Evolutionary conservation across 2,797 vertebrate genomes (phyloP).

Genomic region (Chromobotia macracanthus): DNA sequence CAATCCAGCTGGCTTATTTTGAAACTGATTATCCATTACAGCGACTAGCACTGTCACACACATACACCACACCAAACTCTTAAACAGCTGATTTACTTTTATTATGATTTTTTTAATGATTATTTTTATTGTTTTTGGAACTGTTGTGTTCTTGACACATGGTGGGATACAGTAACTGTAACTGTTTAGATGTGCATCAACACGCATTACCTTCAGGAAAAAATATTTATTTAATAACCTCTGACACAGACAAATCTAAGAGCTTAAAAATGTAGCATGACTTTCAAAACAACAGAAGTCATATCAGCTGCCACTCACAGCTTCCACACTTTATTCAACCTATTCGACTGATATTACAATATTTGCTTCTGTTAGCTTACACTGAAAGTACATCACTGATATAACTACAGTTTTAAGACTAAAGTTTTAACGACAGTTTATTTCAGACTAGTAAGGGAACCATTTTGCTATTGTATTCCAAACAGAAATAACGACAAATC

Average conservation of each 20-base stretch:
- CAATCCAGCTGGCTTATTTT: conserved; percentile 19
- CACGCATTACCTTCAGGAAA: conserved; percentile 24
- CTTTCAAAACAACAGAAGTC: neutral
- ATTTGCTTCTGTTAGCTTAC: neutral
- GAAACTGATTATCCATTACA: conserved; percentile 19
- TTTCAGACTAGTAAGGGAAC: too few relatives aligned
- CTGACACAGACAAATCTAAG: neutral
- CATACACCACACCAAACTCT: conserved; percentile 21
- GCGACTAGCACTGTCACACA: conserved; percentile 21
- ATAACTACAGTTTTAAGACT: too few relatives aligned
- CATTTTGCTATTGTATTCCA: too few relatives aligned
- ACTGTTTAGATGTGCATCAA: conserved; percentile 39
- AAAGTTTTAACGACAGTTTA: too few relatives aligned
- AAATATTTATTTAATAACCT: neutral
- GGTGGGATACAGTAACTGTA: conserved; percentile 32
- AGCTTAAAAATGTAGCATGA: neutral
- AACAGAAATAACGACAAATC: too few relatives aligned
- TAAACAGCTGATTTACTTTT: conserved; percentile 39
- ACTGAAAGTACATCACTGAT: neutral
- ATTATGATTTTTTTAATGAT: too few relatives aligned
- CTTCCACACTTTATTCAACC: neutral
- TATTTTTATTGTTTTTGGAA: conserved; percentile 50
- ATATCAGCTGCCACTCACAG: neutral
- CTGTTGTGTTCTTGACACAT: conserved; percentile 22
- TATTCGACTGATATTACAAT: neutral